Evolutionary conservation across 2,113 vertebrate genomes (phyloP).

Genomic region (Notothenia rossii): DNA sequence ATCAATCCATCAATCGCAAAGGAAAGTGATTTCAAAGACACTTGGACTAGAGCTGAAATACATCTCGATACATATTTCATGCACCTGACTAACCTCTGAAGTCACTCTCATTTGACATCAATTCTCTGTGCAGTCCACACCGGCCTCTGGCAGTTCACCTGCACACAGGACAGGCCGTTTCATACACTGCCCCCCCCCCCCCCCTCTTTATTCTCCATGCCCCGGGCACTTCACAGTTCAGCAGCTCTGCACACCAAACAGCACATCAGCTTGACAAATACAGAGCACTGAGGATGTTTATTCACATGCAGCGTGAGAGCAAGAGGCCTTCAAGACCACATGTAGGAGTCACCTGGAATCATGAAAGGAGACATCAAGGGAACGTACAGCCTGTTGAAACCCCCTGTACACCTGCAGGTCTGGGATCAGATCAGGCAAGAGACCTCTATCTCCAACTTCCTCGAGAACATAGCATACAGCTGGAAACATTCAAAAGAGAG

Average conservation of each 20-base stretch:
- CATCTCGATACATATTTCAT: constrained; percentile 68
- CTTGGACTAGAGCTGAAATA: constrained; percentile 43
- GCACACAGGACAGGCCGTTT: constrained; percentile 33
- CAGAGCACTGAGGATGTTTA: constrained; percentile 23
- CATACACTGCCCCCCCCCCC: neutral
- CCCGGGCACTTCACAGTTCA: constrained; percentile 62
- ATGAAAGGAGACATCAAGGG: constrained; percentile 35
- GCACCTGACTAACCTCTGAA: constrained; percentile 50
- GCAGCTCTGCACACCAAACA: too few relatives aligned
- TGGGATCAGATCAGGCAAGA: constrained; percentile 21
- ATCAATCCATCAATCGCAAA: constrained; percentile 60
- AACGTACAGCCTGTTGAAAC: neutral
- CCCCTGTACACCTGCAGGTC: constrained; percentile 18
- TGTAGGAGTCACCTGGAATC: constrained; percentile 26
- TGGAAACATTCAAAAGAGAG: constrained; percentile 26
- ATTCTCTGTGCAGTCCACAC: constrained; percentile 30
- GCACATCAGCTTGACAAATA: constrained; percentile 60
- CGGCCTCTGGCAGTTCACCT: constrained; percentile 68
- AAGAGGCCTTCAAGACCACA: constrained; percentile 16
- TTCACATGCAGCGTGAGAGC: constrained; percentile 22
- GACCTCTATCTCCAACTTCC: neutral
- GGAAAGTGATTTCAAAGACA: constrained; percentile 40
- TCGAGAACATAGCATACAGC: neutral
- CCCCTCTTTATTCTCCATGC: constrained; percentile 49
- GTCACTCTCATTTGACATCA: constrained; percentile 70